Percentiles rank a stretch among this genome's conserved stretches.
Conservation (phyloP, 1,140 invertebrate genomes). For the Caenorhabditis tropicalis region DNA sequence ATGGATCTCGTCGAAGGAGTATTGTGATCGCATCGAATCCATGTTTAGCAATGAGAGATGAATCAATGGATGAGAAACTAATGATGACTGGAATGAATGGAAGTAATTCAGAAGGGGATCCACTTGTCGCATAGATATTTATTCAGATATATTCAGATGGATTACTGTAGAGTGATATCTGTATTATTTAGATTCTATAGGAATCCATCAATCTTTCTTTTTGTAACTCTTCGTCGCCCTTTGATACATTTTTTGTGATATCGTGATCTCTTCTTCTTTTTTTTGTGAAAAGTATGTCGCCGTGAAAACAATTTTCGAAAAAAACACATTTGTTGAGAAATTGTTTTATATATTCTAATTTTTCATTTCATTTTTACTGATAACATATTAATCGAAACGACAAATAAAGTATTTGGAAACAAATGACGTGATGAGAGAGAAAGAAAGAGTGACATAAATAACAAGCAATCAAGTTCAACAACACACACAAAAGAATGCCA, state of each 20-base stretch:
- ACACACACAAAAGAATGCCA: constrained; percentile 13
- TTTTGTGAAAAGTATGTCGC: background rate
- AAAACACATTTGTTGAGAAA: background rate
- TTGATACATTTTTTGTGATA: constrained; percentile 18
- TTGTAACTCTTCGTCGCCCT: background rate
- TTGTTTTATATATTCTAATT: background rate
- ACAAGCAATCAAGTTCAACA: constrained; percentile 37
- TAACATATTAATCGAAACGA: constrained; percentile 30
- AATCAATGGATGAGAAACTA: constrained; percentile 27
- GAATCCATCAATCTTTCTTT: too few species aligned
- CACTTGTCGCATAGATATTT: background rate
- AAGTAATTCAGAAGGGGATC: background rate
- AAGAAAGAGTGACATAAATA: constrained; percentile 7
- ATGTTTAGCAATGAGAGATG: constrained; percentile 29
- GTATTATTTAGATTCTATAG: too few species aligned
- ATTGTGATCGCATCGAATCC: constrained; percentile 42
- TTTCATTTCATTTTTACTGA: background rate
- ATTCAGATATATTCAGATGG: background rate
- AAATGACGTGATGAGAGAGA: background rate
- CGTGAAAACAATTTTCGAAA: background rate
- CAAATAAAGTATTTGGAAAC: constrained; percentile 28
- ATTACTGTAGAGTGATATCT: too few species aligned
- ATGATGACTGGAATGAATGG: constrained; percentile 23
- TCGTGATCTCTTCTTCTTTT: background rate
- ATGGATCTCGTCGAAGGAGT: constrained; percentile 42